phyloP scores from a whole-genome alignment of 2,888 invertebrate species.

The Byasa hedistus region DNA sequence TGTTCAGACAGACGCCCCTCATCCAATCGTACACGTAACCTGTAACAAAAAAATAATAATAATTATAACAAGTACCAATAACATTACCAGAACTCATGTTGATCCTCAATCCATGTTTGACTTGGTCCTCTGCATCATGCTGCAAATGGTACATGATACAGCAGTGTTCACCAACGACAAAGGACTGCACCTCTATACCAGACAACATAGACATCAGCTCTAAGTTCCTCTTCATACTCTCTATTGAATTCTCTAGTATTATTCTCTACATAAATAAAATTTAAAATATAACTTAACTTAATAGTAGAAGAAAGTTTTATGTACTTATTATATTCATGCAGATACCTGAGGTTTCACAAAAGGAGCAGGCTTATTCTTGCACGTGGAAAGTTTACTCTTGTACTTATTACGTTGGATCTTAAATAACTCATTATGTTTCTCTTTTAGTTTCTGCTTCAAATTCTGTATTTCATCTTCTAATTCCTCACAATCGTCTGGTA shows the following conservation, averaged over 20 bases:
- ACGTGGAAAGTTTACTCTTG: slow-evolving; percentile 42
- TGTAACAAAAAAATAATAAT: too few species aligned
- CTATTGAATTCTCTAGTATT: slow-evolving; percentile 50
- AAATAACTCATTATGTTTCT: slow-evolving; percentile 59
- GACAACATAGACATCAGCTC: slow-evolving; percentile 58
- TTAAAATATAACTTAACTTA: too few species aligned
- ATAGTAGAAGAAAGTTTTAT: too few species aligned
- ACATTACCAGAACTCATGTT: slow-evolving; percentile 54
- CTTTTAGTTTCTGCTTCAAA: slow-evolving; percentile 50
- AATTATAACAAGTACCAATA: too few species aligned
- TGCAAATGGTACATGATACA: slow-evolving; percentile 65
- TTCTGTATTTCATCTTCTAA: slow-evolving; percentile 53
- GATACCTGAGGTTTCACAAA: slow-evolving; percentile 58
- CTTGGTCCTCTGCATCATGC: slow-evolving; percentile 43
- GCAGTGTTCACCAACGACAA: slow-evolving; percentile 56
- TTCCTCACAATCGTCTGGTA: slow-evolving; percentile 53
- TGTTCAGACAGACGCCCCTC: slow-evolving; percentile 73
- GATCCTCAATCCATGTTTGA: slow-evolving; percentile 64
- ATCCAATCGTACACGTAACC: slow-evolving; percentile 71
- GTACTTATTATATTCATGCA: too few species aligned
- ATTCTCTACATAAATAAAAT: slow-evolving; percentile 51
- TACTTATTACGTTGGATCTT: slow-evolving; percentile 54
- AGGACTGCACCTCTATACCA: slow-evolving; percentile 65
- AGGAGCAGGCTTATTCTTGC: slow-evolving; percentile 44
- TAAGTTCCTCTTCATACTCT: slow-evolving; percentile 46